Percentiles rank a stretch among this genome's conserved stretches.
phyloP scores from a whole-genome alignment of 2,113 vertebrate species.

The Rhinoptilus africanus region DNA sequence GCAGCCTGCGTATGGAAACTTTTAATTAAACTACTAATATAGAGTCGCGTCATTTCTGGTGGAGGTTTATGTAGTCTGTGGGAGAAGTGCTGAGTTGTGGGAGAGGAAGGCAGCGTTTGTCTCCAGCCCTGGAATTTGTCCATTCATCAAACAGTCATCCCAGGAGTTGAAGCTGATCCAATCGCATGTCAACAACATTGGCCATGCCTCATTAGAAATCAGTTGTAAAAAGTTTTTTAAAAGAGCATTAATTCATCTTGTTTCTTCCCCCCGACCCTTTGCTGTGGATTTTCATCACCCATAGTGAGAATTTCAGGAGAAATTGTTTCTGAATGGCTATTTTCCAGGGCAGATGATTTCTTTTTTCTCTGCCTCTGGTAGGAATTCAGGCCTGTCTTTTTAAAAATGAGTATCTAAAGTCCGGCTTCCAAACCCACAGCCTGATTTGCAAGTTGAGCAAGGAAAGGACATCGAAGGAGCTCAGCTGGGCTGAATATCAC shows the following conservation, averaged over 20 bases:
- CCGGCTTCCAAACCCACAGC: not conserved
- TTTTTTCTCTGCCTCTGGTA: not conserved
- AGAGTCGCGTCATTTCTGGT: not conserved
- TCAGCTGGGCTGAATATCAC: not conserved
- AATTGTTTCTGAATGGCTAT: conserved; percentile 9
- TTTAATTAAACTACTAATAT: conserved; percentile 58
- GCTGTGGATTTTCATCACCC: conserved; percentile 23
- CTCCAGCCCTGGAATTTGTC: conserved; percentile 30
- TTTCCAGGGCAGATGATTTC: not conserved
- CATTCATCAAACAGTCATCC: conserved; percentile 10
- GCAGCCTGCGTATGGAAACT: not conserved
- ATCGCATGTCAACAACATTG: conserved; percentile 7
- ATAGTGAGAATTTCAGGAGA: not conserved
- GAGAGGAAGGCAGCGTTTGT: conserved; percentile 3
- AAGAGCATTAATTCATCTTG: conserved; percentile 26
- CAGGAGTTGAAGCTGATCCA: conserved; percentile 37
- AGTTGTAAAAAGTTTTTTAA: conserved; percentile 35
- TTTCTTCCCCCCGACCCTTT: not conserved
- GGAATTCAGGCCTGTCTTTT: not conserved
- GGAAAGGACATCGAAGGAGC: not conserved
- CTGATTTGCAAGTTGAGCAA: not conserved
- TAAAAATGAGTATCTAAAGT: not conserved
- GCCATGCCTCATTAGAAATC: conserved; percentile 46
- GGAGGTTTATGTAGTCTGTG: not conserved
- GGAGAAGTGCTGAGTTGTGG: conserved; percentile 28